A percentile compares a stretch with the other conserved stretches of the same genome.
Conservation (phyloP, 2,113 vertebrate genomes). For the Myotis davidii region DNA sequence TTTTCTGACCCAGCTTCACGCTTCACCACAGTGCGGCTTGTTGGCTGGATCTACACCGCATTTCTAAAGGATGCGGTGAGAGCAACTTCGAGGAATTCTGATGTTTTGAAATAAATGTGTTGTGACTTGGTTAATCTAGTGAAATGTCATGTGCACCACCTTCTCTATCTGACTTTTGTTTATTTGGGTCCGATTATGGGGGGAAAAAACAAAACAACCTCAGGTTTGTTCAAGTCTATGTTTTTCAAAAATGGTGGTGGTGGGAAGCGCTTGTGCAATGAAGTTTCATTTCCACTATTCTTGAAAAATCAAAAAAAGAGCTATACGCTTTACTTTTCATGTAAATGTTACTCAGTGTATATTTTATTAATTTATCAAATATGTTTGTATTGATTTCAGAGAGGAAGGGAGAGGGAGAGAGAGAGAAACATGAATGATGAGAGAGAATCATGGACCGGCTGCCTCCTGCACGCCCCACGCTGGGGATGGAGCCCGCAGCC, state of each 20-base stretch:
- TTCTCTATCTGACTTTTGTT: neutral
- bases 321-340: neutral
- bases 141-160: neutral
- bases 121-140: neutral
- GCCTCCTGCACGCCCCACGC: too few species aligned
- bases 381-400: too few species aligned
- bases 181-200: neutral
- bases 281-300: conserved; percentile 60
- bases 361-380: neutral
- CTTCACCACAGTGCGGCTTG: conserved; percentile 46
- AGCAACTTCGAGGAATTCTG: conserved; percentile 54
- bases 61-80: conserved; percentile 9
- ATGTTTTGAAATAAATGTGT: neutral
- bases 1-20: conserved; percentile 75
- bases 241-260: conserved; percentile 56
- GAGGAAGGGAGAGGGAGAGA: too few species aligned
- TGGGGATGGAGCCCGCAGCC: too few species aligned
- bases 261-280: conserved; percentile 19
- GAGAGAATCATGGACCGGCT: too few species aligned
- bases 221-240: neutral
- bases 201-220: neutral
- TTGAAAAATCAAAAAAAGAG: conserved; percentile 32
- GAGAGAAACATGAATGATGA: too few species aligned
- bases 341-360: neutral
- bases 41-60: neutral